Percentiles rank a stretch among this genome's conserved stretches.
These are phyloP conservation scores for Manacus vitellinus DNA, from an alignment of 2,113 vertebrate genomes.

Conservation along the genomic window DNA sequence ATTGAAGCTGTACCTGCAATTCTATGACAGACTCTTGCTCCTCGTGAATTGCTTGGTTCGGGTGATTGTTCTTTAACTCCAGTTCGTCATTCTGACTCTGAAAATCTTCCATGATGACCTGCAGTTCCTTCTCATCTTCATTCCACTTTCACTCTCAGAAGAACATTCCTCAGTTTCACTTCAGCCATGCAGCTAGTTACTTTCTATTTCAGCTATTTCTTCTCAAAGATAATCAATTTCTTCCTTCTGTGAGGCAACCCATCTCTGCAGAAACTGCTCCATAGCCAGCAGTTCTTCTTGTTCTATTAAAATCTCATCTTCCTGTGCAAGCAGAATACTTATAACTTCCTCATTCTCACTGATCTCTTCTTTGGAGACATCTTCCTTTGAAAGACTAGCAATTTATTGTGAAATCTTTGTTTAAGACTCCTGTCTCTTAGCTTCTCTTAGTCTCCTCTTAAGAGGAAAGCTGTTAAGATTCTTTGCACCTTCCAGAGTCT, in stretches of 20 bases:
- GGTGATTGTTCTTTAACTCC: slow-evolving; percentile 96
- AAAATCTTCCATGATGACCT: slow-evolving; percentile 92
- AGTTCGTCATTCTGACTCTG: slow-evolving; percentile 95
- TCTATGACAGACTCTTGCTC: slow-evolving; percentile 95
- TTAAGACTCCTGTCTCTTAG: slow-evolving; percentile 96
- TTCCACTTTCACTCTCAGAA: slow-evolving; percentile 93
- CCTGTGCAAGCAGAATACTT: slow-evolving; percentile 93
- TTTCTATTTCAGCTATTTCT: slow-evolving; percentile 94
- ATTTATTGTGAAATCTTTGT: slow-evolving; percentile 97
- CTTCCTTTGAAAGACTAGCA: slow-evolving; percentile 94
- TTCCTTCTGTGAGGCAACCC: slow-evolving; percentile 92
- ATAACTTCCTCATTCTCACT: slow-evolving; percentile 95
- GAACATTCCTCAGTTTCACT: slow-evolving; percentile 96
- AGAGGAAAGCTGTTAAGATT: slow-evolving; percentile 87
- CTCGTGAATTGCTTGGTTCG: slow-evolving; percentile 94
- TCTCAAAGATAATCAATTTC: slow-evolving; percentile 91
- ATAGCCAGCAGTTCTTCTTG: slow-evolving; percentile 94
- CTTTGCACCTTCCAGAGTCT: slow-evolving; percentile 94
- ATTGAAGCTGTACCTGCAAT: slow-evolving; percentile 91
- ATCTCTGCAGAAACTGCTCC: slow-evolving; percentile 90
- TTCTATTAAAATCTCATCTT: slow-evolving; percentile 94
- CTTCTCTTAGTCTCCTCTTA: slow-evolving; percentile 93
- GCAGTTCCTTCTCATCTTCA: slow-evolving; percentile 94
- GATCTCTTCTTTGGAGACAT: slow-evolving; percentile 97
- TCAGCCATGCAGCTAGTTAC: slow-evolving; percentile 88